Evolutionary conservation across 2,888 invertebrate genomes (phyloP).

Genomic region (Dryococelus australis): DNA sequence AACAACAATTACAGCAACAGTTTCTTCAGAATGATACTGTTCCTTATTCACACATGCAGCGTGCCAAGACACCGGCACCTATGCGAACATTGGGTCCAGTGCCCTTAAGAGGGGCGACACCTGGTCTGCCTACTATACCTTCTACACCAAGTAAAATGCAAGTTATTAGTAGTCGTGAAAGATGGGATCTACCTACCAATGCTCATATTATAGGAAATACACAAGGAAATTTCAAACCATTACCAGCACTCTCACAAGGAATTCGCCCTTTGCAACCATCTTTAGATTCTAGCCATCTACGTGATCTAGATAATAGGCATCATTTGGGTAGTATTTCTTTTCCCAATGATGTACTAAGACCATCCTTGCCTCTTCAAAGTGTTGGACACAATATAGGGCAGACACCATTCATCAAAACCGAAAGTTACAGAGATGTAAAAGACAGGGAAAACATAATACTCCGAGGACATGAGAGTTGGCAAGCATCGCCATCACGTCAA

Average conservation of each 20-base stretch:
- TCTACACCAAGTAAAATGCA: not conserved
- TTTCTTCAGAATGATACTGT: not conserved
- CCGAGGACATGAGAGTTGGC: constrained; percentile 39
- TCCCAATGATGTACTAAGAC: constrained; percentile 28
- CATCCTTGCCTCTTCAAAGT: constrained; percentile 23
- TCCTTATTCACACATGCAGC: not conserved
- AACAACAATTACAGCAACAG: not conserved
- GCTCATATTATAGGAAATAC: constrained; percentile 11
- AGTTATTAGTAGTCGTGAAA: not conserved
- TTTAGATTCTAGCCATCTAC: constrained; percentile 21
- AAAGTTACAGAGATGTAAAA: not conserved
- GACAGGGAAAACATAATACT: not conserved
- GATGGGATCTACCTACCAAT: not conserved
- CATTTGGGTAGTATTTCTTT: constrained; percentile 21
- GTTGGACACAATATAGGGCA: constrained; percentile 4
- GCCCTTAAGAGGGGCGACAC: constrained; percentile 26
- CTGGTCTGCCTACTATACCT: not conserved
- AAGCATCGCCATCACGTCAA: constrained; percentile 28
- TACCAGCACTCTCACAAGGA: not conserved
- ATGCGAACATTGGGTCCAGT: constrained; percentile 24
- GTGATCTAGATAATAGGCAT: constrained; percentile 29
- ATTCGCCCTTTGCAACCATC: constrained; percentile 19
- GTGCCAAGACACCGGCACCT: constrained; percentile 19
- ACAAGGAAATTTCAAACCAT: not conserved
- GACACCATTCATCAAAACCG: constrained; percentile 23